Evolutionary conservation across 2,113 vertebrate species (phyloP).

Genomic region (Hemicordylus capensis): DNA sequence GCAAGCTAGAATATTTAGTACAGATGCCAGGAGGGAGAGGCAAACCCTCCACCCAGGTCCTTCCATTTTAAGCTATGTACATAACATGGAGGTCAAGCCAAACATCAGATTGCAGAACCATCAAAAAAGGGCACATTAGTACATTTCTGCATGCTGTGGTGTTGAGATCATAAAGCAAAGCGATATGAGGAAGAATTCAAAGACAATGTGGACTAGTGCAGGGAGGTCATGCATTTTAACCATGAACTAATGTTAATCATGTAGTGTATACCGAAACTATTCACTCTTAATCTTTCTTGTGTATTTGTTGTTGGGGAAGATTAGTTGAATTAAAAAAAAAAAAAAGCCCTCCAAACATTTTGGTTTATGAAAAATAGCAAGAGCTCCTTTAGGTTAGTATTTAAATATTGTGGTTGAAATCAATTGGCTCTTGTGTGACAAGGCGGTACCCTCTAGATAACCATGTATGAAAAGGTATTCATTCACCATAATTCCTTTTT

Average conservation of each 20-base stretch:
- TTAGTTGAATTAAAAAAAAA: conserved; percentile 2
- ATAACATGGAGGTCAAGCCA: conserved; percentile 33
- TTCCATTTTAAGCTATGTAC: background rate
- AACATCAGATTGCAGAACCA: background rate
- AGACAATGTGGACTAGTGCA: conserved; percentile 41
- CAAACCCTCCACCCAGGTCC: background rate
- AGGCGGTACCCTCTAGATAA: conserved; percentile 38
- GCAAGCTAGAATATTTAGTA: accelerated
- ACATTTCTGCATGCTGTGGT: background rate
- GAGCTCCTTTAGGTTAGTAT: background rate
- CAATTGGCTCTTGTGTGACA: conserved; percentile 13
- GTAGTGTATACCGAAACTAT: background rate
- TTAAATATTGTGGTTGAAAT: conserved; percentile 49
- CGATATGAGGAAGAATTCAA: background rate
- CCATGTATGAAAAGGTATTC: conserved; percentile 49
- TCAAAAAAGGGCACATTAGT: background rate
- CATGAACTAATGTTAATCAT: background rate
- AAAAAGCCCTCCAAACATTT: conserved; percentile 25
- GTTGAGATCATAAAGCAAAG: background rate
- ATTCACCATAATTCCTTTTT: conserved; percentile 54
- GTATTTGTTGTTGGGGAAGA: background rate
- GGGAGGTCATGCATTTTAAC: background rate
- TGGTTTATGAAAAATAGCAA: conserved; percentile 23
- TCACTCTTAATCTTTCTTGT: background rate
- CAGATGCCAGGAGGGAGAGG: background rate